These are phyloP conservation scores for Dasyprocta punctata DNA, from an alignment of 2,113 vertebrate genomes.

Conservation along the genomic window DNA sequence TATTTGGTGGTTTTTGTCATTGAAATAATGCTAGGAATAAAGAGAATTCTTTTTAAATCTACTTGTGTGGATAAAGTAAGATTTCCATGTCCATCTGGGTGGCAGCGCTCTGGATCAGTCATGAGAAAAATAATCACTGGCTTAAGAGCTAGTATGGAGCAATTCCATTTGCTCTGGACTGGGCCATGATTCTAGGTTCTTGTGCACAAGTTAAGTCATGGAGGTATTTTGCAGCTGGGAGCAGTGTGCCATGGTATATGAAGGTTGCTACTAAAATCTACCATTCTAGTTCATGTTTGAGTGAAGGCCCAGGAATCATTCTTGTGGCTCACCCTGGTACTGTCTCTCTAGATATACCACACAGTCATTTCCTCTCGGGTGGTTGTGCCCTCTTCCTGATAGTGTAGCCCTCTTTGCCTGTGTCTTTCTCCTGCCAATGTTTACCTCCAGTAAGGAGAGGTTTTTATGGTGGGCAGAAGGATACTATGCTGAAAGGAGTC, in stretches of 20 bases:
- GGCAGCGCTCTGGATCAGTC: neutral
- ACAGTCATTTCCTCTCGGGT: neutral
- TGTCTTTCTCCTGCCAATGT: neutral
- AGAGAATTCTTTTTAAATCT: neutral
- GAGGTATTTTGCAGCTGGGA: neutral
- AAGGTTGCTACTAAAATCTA: neutral
- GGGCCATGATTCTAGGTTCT: slow-evolving; percentile 3
- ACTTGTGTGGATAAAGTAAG: slow-evolving; percentile 57
- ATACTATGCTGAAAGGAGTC: neutral
- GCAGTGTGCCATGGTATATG: neutral
- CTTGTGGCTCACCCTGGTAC: neutral
- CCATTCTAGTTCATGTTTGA: neutral
- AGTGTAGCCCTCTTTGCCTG: neutral
- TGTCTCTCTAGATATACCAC: neutral
- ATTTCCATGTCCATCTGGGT: slow-evolving; percentile 18
- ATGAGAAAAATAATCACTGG: slow-evolving; percentile 41
- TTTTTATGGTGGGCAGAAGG: neutral
- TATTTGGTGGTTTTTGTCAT: neutral
- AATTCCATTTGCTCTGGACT: neutral
- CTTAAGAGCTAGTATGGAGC: slow-evolving; percentile 22
- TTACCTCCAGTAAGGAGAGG: neutral
- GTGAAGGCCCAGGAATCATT: neutral
- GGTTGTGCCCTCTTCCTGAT: neutral
- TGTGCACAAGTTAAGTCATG: neutral
- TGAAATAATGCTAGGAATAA: slow-evolving; percentile 22